These are phyloP conservation scores for Catamblyrhynchus diadema DNA, from an alignment of 2,797 vertebrate genomes.

Conservation along the genomic window DNA sequence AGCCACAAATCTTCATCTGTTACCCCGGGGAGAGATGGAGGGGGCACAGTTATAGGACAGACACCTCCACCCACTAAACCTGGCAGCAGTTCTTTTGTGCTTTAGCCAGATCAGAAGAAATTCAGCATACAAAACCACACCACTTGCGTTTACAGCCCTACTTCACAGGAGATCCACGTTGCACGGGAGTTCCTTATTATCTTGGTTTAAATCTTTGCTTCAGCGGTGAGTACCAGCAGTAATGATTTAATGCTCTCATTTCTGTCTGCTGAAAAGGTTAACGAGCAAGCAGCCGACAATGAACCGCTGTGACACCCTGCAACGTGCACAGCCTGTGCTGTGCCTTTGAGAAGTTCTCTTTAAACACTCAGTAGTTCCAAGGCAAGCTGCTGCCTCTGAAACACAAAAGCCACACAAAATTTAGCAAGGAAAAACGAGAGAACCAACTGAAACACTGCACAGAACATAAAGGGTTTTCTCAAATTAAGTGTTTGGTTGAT, in stretches of 20 bases:
- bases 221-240: background rate
- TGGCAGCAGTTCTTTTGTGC: background rate
- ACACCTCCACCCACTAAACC: background rate
- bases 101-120: background rate
- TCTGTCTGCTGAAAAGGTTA: background rate
- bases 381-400: background rate
- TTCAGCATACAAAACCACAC: background rate
- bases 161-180: background rate
- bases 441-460: background rate
- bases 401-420: background rate
- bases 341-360: background rate
- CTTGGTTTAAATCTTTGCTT: background rate
- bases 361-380: background rate
- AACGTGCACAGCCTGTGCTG: background rate
- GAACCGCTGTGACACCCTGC: background rate
- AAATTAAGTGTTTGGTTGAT: background rate
- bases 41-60: background rate
- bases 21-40: background rate
- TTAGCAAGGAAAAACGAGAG: background rate
- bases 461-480: background rate
- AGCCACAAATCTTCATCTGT: background rate
- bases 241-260: conserved; percentile 10
- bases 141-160: background rate
- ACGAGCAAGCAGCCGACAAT: background rate
- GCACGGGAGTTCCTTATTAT: background rate